These are phyloP conservation scores for Drosophila bocki DNA, from an alignment of 1,140 invertebrate genomes.

Conservation along the genomic window DNA sequence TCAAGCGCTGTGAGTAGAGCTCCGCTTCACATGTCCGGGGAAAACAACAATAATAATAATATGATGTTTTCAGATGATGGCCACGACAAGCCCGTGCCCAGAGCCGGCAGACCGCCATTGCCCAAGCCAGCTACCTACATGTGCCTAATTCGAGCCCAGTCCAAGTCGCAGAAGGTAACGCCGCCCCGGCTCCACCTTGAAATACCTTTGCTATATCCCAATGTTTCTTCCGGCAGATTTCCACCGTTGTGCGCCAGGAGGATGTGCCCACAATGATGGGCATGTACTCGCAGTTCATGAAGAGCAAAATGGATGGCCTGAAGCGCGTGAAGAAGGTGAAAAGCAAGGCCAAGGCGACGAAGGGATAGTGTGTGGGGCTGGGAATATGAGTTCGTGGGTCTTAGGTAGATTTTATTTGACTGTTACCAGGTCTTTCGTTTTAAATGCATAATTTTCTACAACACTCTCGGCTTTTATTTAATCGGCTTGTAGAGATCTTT, in stretches of 20 bases:
- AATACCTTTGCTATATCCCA: not conserved
- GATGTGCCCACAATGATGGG: conserved; percentile 94
- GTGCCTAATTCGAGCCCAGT: conserved; percentile 90
- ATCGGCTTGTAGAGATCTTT: not conserved
- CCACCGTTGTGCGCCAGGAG: conserved; percentile 91
- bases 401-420: conserved; percentile 66
- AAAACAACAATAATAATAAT: conserved; percentile 5
- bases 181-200: too few species aligned
- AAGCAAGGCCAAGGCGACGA: conserved; percentile 89
- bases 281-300: conserved; percentile 92
- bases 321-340: conserved; percentile 93
- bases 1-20: conserved; percentile 89
- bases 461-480: not conserved
- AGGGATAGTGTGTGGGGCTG: conserved; percentile 58
- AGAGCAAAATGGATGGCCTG: conserved; percentile 93
- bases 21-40: not conserved
- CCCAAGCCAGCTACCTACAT: conserved; percentile 89
- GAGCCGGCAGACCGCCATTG: conserved; percentile 86
- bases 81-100: conserved; percentile 89
- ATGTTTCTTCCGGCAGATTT: conserved; percentile 85
- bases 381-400: not conserved
- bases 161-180: conserved; percentile 89
- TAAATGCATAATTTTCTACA: conserved; percentile 67
- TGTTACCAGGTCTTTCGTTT: conserved; percentile 47
- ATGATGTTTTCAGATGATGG: conserved; percentile 89